Base-by-base conservation (phyloP, 2,888 invertebrate species). In the Tetramorium bicarinatum region DNA sequence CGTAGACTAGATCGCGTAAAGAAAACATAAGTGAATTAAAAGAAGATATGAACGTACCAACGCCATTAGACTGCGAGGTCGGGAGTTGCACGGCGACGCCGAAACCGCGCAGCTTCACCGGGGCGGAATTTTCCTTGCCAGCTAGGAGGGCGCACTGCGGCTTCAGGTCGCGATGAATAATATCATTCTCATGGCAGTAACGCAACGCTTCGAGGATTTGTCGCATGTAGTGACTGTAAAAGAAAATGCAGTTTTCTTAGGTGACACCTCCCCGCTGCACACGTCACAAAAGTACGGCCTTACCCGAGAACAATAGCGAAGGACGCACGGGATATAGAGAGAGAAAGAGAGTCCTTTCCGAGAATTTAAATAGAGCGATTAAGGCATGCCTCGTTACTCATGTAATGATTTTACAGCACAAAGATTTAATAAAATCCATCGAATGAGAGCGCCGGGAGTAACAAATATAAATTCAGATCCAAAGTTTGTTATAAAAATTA, bases 151-250 rank as follows among this genome's bases (percentile, higher is more conserved):
- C 98, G 96, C 99, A 99, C 93, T 99, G 99, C 13, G 99, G 99
- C 92, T 99, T 97, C 91, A 99, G 97, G 95, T 99, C 99, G 87
- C 99, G 97, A 95, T 99, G 99, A 92, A 99, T 97, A 92, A 99
- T 99, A 95, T 99, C 98, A 95, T 99, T 99, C 95, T 99, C 99
- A 95, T 99, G 99, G 95, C 99, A 99, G 96, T 99, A 99, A 92
- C 98, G 97, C 76, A 99, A 95, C 2, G 99, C 99, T 95, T 99
- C 99, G 89, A 99, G 96, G 88, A 99, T 98, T 95, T 99, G 99
- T 80, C 99, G 97, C 98, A 99, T 98, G 96, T 99, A 99, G 96
- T 99, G 99, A 95, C 99, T 99, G 96, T 3, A 96, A 90, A 90
- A 88, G 66, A 85, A 84, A 90, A 85, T 47, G 64, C 59, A 76